Evolutionary conservation across 2,888 invertebrate species (phyloP).

Genomic region (Drosophila robusta): DNA sequence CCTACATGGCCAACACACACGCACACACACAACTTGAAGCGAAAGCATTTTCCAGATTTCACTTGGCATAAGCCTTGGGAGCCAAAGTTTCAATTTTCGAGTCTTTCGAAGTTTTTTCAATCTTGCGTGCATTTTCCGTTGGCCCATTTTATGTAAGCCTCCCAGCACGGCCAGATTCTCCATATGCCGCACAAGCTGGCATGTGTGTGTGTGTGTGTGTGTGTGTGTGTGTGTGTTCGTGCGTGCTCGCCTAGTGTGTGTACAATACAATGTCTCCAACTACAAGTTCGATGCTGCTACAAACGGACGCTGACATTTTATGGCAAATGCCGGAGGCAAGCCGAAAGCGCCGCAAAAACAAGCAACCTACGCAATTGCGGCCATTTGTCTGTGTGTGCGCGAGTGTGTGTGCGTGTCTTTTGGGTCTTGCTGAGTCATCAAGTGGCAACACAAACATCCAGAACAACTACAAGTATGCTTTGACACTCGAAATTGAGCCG

Average conservation of each 20-base stretch:
- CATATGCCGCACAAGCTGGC: constrained; percentile 11
- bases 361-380: constrained; percentile 38
- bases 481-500: constrained; percentile 76
- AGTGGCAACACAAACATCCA: constrained; percentile 31
- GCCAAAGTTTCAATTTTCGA: constrained; percentile 48
- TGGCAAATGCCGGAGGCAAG: constrained; percentile 50
- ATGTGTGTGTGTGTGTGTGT: constrained; percentile 5
- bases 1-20: constrained; percentile 37
- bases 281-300: constrained; percentile 22
- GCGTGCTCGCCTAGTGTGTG: not conserved
- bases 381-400: not conserved
- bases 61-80: constrained; percentile 41
- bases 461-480: constrained; percentile 50
- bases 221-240: too few species aligned
- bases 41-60: constrained; percentile 43
- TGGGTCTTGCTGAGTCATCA: constrained; percentile 70
- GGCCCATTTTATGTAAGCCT: constrained; percentile 13
- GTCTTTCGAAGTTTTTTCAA: constrained; percentile 42
- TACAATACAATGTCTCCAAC: constrained; percentile 4
- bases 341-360: constrained; percentile 22
- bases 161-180: constrained; percentile 5
- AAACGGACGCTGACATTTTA: constrained; percentile 42
- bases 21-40: constrained; percentile 3
- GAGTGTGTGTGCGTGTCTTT: constrained; percentile 5
- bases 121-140: constrained; percentile 32